These are phyloP conservation scores for Euleptes europaea DNA, from an alignment of 2,113 vertebrate genomes.

Conservation along the genomic window DNA sequence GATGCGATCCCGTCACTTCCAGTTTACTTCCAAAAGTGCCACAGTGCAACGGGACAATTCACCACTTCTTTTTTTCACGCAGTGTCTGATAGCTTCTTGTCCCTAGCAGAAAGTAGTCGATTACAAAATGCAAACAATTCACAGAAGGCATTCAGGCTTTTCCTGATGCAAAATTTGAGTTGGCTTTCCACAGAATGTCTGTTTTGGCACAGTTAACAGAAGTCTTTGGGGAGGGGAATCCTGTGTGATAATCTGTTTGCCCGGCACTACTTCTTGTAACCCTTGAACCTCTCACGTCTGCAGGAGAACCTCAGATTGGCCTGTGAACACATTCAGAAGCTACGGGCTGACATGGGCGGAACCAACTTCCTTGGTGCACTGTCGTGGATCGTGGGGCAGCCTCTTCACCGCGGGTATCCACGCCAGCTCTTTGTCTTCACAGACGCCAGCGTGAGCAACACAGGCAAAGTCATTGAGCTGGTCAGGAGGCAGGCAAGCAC, in stretches of 20 bases:
- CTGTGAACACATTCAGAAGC: slow-evolving; percentile 79
- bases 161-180: neutral
- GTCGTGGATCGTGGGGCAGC: slow-evolving; percentile 87
- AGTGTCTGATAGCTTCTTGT: neutral
- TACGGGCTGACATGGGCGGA: slow-evolving; percentile 68
- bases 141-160: neutral
- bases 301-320: slow-evolving; percentile 82
- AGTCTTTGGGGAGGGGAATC: neutral
- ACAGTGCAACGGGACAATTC: too few relatives aligned
- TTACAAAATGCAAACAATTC: neutral
- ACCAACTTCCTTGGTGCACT: slow-evolving; percentile 84
- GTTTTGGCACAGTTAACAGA: neutral
- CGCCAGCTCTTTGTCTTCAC: slow-evolving; percentile 92
- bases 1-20: too few relatives aligned
- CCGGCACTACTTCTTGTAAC: neutral
- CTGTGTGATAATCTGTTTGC: too few relatives aligned
- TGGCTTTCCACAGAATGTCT: neutral
- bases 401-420: slow-evolving; percentile 85
- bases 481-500: slow-evolving; percentile 84
- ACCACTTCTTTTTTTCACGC: too few relatives aligned
- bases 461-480: slow-evolving; percentile 85
- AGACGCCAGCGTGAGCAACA: slow-evolving; percentile 56
- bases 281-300: neutral
- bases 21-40: too few relatives aligned
- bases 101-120: neutral